Conservation (phyloP, 2,797 vertebrate species). For the Ceyx erithaca region DNA sequence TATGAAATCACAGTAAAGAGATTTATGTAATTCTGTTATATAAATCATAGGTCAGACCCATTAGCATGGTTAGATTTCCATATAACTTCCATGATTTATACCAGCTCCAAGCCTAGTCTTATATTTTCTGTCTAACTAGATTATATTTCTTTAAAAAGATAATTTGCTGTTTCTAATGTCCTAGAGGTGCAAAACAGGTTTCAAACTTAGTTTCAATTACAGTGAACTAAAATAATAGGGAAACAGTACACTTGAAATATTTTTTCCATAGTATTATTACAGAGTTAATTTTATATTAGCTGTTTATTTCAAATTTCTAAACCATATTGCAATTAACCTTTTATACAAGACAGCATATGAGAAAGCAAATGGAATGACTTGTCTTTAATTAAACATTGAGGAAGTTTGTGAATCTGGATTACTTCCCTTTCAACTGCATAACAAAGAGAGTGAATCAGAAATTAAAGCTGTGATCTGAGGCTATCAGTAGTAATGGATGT, state of each 20-base stretch:
- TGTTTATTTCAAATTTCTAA: not conserved
- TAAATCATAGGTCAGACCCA: not conserved
- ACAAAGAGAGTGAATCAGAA: not conserved
- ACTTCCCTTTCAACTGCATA: not conserved
- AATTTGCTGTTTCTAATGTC: not conserved
- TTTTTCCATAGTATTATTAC: not conserved
- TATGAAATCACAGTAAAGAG: too few relatives aligned
- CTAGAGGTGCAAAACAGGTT: not conserved
- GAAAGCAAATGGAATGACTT: not conserved
- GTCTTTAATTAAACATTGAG: not conserved
- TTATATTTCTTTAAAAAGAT: not conserved
- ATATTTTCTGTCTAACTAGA: not conserved
- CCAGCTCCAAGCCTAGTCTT: not conserved
- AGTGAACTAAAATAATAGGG: not conserved
- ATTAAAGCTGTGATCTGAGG: not conserved
- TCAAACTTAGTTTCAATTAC: not conserved
- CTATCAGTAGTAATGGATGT: accelerated
- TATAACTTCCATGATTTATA: not conserved
- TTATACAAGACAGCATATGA: not conserved
- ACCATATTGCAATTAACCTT: accelerated
- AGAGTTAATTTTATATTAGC: not conserved
- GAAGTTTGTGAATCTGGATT: not conserved
- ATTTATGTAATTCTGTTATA: not conserved
- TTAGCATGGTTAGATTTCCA: not conserved
- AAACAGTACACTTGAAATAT: not conserved